Base-by-base conservation (phyloP, 1,140 invertebrate species). In the Drosophila kanapiae region DNA sequence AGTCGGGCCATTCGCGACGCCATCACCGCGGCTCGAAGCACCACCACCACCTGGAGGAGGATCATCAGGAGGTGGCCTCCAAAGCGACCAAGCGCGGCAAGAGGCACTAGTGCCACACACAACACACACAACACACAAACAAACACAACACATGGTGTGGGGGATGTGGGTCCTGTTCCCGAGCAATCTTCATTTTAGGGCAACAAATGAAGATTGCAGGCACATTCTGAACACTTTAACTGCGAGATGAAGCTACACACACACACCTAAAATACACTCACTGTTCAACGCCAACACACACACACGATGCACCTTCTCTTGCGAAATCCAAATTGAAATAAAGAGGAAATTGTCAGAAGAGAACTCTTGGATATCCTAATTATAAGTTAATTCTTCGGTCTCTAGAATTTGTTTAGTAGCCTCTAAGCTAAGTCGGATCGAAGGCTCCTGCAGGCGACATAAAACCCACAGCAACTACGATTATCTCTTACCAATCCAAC, bases 11-110 rank as follows among this genome's bases (percentile, higher is more conserved):
- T 45, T 48, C 71, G 16, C 67, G 85, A 49, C 85, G 85, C 16
- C 75, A 76, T 16, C 86, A 88, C 18, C 85, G 86, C 37, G 38
- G 38, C 23, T 7, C 81, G 43, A 88, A 88, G 80, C 74, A 88
- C 18, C 77, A 76, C 13, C 82, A 76, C n/a, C 82, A 86, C 23
- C 47, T 35, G 14, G 64, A 40, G 51, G 82, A 45, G 59, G 64
- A 37, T 37, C 76, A 37, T 37, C 76, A 40, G 47, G 70, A 47
- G 38, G 18, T 16, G 42, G 27, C 43, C 69, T 57, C 31, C 31
- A 88, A 87, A 43, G 65, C 63, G 31, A 37, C 33, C 29, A 88
- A 80, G 45, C 80, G 84, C n/a, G 63, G 45, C 69, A 88, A 84
- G 57, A 83, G 74, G 56, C 62, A 79, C 31, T 54, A 68, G 54